Evolutionary conservation across 2,797 vertebrate species (phyloP).

Genomic region (Cygnus olor): DNA sequence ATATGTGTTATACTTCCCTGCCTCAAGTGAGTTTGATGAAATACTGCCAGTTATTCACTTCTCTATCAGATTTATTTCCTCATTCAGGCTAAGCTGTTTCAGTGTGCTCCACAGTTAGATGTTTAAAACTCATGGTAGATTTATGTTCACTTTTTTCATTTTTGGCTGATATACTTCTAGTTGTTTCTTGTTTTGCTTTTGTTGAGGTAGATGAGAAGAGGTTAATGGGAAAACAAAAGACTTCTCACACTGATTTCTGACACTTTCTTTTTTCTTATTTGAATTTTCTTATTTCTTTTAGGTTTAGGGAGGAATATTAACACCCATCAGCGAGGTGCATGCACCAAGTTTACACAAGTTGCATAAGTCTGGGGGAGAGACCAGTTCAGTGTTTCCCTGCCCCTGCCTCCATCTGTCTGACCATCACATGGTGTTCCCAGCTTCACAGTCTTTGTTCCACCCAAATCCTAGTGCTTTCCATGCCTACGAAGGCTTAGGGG

Average conservation of each 20-base stretch:
- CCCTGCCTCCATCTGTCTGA: not conserved
- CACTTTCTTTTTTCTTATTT: not conserved
- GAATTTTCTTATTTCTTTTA: not conserved
- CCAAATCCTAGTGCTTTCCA: not conserved
- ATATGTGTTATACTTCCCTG: not conserved
- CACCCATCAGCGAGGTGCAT: not conserved
- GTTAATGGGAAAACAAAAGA: not conserved
- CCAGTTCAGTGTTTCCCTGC: not conserved
- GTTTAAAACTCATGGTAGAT: not conserved
- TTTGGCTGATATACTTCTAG: not conserved
- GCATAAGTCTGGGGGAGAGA: not conserved
- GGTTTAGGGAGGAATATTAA: not conserved
- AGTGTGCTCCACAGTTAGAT: not conserved
- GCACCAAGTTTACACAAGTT: not conserved
- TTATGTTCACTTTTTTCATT: not conserved
- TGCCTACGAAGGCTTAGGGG: not conserved
- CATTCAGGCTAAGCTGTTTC: not conserved
- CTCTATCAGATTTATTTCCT: not conserved
- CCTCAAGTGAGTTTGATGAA: not conserved
- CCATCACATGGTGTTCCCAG: accelerated
- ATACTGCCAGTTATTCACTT: not conserved
- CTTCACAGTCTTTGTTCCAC: not conserved
- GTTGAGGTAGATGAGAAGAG: not conserved
- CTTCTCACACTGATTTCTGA: not conserved
- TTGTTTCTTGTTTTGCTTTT: not conserved